A percentile compares a stretch with the other conserved stretches of the same genome.
phyloP scores from a whole-genome alignment of 2,888 invertebrate genomes.

The Myopa tessellatipennis region DNA sequence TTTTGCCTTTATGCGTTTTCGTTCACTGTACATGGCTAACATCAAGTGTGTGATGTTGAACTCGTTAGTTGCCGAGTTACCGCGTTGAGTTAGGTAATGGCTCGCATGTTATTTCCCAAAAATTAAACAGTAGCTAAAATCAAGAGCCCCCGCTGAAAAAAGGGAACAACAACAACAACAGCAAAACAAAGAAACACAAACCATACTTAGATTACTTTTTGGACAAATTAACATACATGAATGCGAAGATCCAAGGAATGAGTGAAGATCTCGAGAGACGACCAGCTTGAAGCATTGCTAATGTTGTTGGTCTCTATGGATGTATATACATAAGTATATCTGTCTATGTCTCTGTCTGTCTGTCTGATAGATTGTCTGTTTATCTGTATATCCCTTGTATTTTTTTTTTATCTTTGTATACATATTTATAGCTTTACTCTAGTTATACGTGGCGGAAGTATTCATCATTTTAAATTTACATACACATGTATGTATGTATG shows the following conservation, averaged over 20 bases:
- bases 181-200: no score
- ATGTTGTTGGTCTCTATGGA: not conserved
- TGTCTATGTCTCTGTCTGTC: not conserved
- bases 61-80: no score
- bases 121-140: not conserved
- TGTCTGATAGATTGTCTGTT: not conserved
- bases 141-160: not conserved
- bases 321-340: no score
- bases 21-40: no score
- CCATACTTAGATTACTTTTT: not conserved
- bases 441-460: not conserved
- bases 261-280: not conserved
- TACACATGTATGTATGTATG: no score
- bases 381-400: no score
- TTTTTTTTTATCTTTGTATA: no score
- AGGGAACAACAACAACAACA: no score
- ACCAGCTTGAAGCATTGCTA: not conserved
- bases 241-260: not conserved
- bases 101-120: not conserved
- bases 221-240: conserved; percentile 10
- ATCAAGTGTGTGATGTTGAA: no score
- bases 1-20: no score
- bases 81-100: no score
- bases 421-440: not conserved
- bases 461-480: not conserved